phyloP scores from a whole-genome alignment of 1,140 invertebrate species.

The Pseudomyrmex sp. region DNA sequence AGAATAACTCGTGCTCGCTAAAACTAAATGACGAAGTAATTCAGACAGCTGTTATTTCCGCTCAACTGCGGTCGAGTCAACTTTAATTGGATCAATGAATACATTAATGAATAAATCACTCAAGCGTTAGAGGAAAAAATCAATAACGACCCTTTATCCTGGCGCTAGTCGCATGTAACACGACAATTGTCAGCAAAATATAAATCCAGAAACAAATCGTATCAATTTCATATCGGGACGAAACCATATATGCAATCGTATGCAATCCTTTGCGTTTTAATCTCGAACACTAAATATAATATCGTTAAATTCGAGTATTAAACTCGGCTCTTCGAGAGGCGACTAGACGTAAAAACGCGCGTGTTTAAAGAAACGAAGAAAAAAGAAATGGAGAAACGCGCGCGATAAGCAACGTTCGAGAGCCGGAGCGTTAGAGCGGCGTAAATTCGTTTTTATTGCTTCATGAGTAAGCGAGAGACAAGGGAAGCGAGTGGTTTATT shows the following conservation, averaged over 20 bases:
- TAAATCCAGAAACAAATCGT: no score
- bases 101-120: background rate
- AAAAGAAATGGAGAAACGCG: constrained; percentile 2
- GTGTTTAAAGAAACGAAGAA: background rate
- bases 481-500: constrained; percentile 80
- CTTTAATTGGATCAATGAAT: constrained; percentile 5
- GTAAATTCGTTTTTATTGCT: constrained; percentile 79
- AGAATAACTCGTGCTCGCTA: constrained; percentile 24
- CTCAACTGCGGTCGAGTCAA: background rate
- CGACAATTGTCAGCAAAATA: background rate
- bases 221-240: no score
- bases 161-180: background rate
- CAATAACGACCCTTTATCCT: no score
- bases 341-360: background rate
- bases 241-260: no score
- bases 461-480: constrained; percentile 73
- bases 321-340: background rate
- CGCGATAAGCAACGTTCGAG: constrained; percentile 35
- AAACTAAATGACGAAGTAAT: constrained; percentile 3
- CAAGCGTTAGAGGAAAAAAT: background rate
- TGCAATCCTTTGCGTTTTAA: no score
- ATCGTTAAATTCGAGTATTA: constrained; percentile 10
- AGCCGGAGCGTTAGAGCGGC: constrained; percentile 72
- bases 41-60: background rate
- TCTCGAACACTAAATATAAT: background rate